Evolutionary conservation across 2,113 vertebrate species (phyloP).

Genomic region (Sorex fumeus): DNA sequence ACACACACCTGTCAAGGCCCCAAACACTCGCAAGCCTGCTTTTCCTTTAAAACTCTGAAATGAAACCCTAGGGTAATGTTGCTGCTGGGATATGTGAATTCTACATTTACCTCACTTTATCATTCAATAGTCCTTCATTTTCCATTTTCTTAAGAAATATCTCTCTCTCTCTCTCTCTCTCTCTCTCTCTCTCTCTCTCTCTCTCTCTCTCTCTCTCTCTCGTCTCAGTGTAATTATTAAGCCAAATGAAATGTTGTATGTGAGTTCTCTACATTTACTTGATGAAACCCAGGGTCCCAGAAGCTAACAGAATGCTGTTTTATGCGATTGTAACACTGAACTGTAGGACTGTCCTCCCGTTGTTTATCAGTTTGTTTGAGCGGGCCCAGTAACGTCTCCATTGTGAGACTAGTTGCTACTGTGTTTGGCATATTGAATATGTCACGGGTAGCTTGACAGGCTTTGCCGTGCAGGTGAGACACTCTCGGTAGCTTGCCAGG

Average conservation of each 20-base stretch:
- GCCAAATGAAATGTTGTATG: neutral
- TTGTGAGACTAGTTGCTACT: too few relatives aligned
- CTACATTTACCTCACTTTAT: neutral
- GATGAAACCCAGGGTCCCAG: neutral
- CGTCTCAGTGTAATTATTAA: neutral
- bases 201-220: too few relatives aligned
- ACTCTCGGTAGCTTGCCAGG: too few relatives aligned
- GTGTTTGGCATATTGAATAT: too few relatives aligned
- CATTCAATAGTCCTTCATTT: neutral
- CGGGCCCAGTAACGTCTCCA: too few relatives aligned
- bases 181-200: too few relatives aligned
- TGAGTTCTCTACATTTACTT: slow-evolving; percentile 19
- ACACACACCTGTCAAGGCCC: neutral
- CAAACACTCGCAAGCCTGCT: neutral
- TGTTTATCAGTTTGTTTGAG: too few relatives aligned
- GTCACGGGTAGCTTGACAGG: too few relatives aligned
- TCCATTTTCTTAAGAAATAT: slow-evolving; percentile 31
- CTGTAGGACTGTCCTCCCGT: too few relatives aligned
- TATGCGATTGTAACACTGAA: neutral
- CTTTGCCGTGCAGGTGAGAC: too few relatives aligned
- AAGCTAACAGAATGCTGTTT: neutral
- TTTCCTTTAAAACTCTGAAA: slow-evolving; percentile 2
- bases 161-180: too few relatives aligned
- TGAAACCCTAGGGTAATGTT: neutral
- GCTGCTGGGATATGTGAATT: slow-evolving; percentile 38